phyloP scores from a whole-genome alignment of 2,113 vertebrate species.

The Tylochromis polylepis region DNA sequence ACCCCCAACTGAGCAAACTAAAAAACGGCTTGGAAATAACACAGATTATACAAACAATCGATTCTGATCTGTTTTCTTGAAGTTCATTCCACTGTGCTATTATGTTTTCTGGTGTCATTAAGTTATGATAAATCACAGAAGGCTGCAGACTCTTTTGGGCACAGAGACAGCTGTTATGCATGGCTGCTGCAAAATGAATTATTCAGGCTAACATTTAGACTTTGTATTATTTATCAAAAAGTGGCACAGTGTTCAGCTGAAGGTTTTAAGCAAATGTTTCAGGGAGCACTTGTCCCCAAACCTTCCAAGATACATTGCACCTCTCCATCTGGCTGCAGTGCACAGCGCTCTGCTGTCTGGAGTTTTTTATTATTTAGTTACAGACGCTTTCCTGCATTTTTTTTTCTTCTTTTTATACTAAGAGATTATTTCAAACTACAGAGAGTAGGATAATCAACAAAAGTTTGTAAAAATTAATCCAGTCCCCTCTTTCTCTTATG shows the following conservation, averaged over 20 bases:
- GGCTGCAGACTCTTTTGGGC: slow-evolving; percentile 6
- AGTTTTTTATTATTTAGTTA: not conserved
- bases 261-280: slow-evolving; percentile 58
- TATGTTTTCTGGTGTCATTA: not conserved
- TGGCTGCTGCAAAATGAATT: slow-evolving; percentile 54
- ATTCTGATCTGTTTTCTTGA: not conserved
- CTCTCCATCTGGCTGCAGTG: not conserved
- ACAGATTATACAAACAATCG: not conserved
- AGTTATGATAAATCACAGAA: slow-evolving; percentile 7
- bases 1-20: not conserved
- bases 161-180: slow-evolving; percentile 52
- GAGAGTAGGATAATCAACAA: slow-evolving; percentile 3
- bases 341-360: not conserved
- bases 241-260: slow-evolving; percentile 30
- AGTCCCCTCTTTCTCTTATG: not conserved
- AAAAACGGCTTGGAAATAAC: not conserved
- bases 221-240: slow-evolving; percentile 68
- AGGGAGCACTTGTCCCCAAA: slow-evolving; percentile 32
- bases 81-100: not conserved
- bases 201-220: slow-evolving; percentile 61
- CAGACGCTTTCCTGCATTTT: not conserved
- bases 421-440: slow-evolving; percentile 13
- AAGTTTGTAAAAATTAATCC: slow-evolving; percentile 38
- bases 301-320: slow-evolving; percentile 9
- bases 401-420: not conserved